Conservation (phyloP, 2,113 vertebrate genomes). For the Rhinolophus sinicus region DNA sequence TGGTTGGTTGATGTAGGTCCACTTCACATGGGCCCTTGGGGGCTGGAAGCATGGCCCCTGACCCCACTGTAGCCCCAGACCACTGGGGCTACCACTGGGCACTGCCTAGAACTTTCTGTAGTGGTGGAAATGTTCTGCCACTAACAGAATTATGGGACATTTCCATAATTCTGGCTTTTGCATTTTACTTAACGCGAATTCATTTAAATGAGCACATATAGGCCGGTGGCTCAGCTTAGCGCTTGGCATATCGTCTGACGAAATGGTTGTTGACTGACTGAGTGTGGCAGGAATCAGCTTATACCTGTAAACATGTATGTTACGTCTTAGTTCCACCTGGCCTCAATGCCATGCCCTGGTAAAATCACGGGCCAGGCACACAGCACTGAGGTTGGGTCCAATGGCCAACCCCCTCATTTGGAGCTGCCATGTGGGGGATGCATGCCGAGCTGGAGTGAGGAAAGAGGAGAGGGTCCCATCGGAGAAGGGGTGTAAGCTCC, state of each 20-base stretch:
- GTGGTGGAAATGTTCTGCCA: no score
- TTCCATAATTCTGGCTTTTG: not conserved
- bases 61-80: not conserved
- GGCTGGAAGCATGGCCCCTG: not conserved
- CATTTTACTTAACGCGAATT: no score
- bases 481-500: not conserved
- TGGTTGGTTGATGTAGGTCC: not conserved
- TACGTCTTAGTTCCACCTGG: not conserved
- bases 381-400: not conserved
- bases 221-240: accelerated
- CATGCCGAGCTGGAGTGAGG: not conserved
- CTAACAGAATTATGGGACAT: no score
- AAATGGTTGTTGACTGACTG: not conserved
- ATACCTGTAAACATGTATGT: not conserved
- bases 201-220: not conserved
- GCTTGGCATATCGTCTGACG: no score
- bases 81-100: no score
- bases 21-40: not conserved
- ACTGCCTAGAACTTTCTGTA: not conserved
- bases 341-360: no score
- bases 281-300: accelerated
- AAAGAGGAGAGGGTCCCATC: not conserved
- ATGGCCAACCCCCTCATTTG: no score
- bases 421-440: not conserved
- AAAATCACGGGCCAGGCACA: accelerated